phyloP scores from a whole-genome alignment of 2,113 vertebrate species.

The Calypte anna region DNA sequence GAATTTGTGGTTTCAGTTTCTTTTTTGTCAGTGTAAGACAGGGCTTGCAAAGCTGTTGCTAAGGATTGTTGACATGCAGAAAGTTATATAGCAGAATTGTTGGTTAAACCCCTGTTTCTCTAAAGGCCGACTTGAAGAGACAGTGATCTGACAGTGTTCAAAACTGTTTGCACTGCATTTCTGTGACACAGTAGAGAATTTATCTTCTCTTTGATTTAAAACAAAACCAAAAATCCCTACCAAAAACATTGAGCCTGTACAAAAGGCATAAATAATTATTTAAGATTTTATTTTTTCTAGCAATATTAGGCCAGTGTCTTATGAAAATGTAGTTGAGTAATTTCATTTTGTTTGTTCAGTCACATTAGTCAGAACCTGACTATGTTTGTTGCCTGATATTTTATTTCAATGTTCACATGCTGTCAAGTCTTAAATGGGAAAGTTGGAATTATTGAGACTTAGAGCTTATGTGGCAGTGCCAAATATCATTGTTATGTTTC shows the following conservation, averaged over 20 bases:
- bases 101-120: background rate
- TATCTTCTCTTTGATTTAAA: background rate
- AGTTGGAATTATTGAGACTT: background rate
- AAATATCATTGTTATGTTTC: background rate
- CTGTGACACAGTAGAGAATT: background rate
- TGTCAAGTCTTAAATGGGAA: background rate
- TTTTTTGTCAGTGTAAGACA: background rate
- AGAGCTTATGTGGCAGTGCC: background rate
- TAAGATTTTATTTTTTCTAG: background rate
- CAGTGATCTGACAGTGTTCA: background rate
- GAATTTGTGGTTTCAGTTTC: background rate
- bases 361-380: background rate
- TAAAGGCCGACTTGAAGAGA: background rate
- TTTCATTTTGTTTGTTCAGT: background rate
- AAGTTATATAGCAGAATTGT: background rate
- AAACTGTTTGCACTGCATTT: background rate
- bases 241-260: background rate
- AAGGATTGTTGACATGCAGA: background rate
- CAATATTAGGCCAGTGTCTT: background rate
- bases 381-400: background rate
- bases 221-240: background rate
- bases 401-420: background rate
- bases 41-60: background rate
- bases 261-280: background rate
- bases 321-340: background rate